phyloP scores from a whole-genome alignment of 2,113 vertebrate species.

The Tapirus terrestris region DNA sequence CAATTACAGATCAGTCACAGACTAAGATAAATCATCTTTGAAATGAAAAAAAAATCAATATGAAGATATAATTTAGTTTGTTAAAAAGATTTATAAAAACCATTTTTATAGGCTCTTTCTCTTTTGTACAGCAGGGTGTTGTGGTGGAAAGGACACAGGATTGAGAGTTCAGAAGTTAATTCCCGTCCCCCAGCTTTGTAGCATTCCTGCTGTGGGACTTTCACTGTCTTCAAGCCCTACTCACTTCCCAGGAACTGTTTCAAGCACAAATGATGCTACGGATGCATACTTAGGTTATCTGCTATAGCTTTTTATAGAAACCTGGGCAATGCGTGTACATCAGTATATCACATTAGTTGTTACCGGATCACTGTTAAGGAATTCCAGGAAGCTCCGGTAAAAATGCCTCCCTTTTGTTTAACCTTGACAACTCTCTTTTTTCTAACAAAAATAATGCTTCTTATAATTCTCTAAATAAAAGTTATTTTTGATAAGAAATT shows the following conservation, averaged over 20 bases:
- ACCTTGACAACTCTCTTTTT: not conserved
- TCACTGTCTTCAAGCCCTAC: accelerated
- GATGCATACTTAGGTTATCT: accelerated
- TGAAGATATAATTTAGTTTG: not conserved
- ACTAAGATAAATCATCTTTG: not conserved
- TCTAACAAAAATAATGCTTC: not conserved
- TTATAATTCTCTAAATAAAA: not conserved
- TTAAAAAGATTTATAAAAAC: not conserved
- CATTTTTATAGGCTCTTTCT: not conserved
- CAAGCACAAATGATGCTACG: accelerated
- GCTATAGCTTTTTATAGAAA: accelerated
- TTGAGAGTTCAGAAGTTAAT: not conserved
- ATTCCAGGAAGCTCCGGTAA: not conserved
- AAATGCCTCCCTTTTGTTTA: not conserved
- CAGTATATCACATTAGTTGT: accelerated
- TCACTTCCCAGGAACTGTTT: accelerated
- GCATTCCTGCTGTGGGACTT: accelerated
- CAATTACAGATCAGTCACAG: too few relatives aligned
- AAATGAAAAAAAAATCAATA: not conserved
- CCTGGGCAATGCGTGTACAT: too few relatives aligned
- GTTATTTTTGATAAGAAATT: not conserved
- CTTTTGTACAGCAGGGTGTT: not conserved
- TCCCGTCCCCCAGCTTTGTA: not conserved
- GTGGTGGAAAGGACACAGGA: not conserved
- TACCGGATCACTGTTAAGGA: not conserved